Base-by-base conservation (phyloP, 2,113 vertebrate genomes). In the Vulpes vulpes region DNA sequence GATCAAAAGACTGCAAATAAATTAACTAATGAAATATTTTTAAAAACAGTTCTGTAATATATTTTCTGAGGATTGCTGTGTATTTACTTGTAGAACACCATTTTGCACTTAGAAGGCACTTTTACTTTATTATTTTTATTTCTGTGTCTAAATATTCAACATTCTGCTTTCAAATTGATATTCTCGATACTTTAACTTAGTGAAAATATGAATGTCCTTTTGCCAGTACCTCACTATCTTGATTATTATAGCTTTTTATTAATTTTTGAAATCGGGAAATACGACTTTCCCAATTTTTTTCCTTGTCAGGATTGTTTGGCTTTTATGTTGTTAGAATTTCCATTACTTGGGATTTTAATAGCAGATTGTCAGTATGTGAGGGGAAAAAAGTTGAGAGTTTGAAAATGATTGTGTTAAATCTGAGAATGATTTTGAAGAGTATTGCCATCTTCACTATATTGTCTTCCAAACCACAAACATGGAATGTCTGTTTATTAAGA, bases 111-210 rank as follows among this genome's bases (percentile, higher is more conserved):
- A 11, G 4, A 81, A 7, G 16, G 2, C 35, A 83, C 11, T 49
- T 81, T 69, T 51, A 87, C 12, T 81, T 74, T 74, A 38, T 11
- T 87, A 43, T 51, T 87, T 96, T 96, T 74, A 71, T 65, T 64
- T 81, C 25, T 82, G 6, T n/a, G 11, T 53, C 22, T 74, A 59
- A 81, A 87, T 73, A 81, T 23, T 5, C 11, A 27, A 53, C 11
- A 51, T 59, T 14, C 10, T 86, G 1, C 11, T 87, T 51, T 57
- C 12, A 85, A 35, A 16, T 73, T 73, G 43, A 57, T 49, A 16
- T 73, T 64, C 35, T 49, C 43, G 19, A 57, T 76, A 62, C 25
- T 80, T 80, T 80, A 79, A 49, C 11, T 86, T 65, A 73, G 22
- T 85, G 53, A 85, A 62, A 94, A 10, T 38, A 27, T 38, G 27